Evolutionary conservation across 1,140 invertebrate species (phyloP).

Genomic region (Cryptotermes secundus): DNA sequence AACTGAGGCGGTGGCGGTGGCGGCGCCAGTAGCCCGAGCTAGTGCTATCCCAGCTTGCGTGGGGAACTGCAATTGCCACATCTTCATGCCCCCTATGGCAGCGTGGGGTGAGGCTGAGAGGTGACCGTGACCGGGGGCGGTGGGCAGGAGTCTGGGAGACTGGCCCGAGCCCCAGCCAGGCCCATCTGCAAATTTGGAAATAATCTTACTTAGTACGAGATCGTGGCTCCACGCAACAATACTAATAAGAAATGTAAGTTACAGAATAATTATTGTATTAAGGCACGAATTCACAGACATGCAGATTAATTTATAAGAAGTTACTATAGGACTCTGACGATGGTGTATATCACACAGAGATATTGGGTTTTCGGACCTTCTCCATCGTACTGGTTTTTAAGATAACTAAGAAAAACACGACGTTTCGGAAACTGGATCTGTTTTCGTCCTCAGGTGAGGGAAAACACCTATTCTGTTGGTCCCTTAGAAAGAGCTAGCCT

Average conservation of each 20-base stretch:
- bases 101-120: slow-evolving; percentile 22
- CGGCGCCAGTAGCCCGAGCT: neutral
- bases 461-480: too few relatives aligned
- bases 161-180: slow-evolving; percentile 24
- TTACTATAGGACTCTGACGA: too few relatives aligned
- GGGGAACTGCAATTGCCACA: slow-evolving; percentile 33
- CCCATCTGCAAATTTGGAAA: slow-evolving; percentile 36
- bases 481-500: too few relatives aligned
- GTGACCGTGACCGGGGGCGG: slow-evolving; percentile 25
- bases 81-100: slow-evolving; percentile 21
- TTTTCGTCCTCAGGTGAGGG: too few relatives aligned
- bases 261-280: too few relatives aligned
- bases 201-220: slow-evolving; percentile 28
- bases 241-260: neutral
- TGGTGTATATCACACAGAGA: too few relatives aligned
- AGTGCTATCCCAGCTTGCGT: slow-evolving; percentile 26
- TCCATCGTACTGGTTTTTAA: too few relatives aligned
- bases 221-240: neutral
- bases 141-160: slow-evolving; percentile 22
- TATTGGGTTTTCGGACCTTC: too few relatives aligned
- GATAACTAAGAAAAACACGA: too few relatives aligned
- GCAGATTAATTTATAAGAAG: too few relatives aligned
- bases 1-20: neutral
- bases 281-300: too few relatives aligned
- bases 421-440: too few relatives aligned